Percentiles rank a stretch among this genome's conserved stretches.
Evolutionary conservation across 1,140 invertebrate species (phyloP).

Genomic region (Drepana arcuata): DNA sequence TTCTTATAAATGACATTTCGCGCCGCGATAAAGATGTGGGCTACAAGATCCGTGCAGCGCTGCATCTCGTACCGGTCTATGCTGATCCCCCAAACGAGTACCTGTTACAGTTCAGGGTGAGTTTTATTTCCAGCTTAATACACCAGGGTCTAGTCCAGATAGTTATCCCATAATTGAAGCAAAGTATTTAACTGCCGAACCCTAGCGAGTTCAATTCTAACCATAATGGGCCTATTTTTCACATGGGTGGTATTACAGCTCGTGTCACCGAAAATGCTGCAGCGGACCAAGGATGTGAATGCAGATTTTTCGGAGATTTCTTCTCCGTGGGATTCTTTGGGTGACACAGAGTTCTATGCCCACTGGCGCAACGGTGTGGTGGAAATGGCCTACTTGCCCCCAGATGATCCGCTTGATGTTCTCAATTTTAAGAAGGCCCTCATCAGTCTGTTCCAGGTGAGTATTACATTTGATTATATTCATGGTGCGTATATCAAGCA

Average conservation of each 20-base stretch:
- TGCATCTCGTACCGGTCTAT: slow-evolving; percentile 4
- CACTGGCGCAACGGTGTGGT: slow-evolving; percentile 35
- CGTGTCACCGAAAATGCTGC: slow-evolving; percentile 23
- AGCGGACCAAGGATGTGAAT: slow-evolving; percentile 24
- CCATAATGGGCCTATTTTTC: no score
- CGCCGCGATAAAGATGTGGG: background rate
- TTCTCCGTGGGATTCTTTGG: slow-evolving; percentile 31
- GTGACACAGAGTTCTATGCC: slow-evolving; percentile 29
- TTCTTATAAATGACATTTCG: background rate
- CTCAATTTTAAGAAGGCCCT: slow-evolving; percentile 44
- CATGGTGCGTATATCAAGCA: no score
- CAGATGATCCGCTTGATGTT: slow-evolving; percentile 28
- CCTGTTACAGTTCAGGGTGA: slow-evolving; percentile 26
- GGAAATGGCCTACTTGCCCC: slow-evolving; percentile 24
- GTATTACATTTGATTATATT: no score
- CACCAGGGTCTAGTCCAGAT: no score
- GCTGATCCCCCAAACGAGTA: slow-evolving; percentile 9
- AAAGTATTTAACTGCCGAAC: no score
- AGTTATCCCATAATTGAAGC: no score
- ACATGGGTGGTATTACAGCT: no score
- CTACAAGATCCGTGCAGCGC: background rate
- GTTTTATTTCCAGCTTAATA: slow-evolving; percentile 7
- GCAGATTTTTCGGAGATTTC: slow-evolving; percentile 30
- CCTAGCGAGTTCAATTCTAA: no score
- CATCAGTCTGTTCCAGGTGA: slow-evolving; percentile 51